Evolutionary conservation across 2,888 invertebrate genomes (phyloP), one percentile per base, ranked within the genome.

Genomic region (Cryptocheilus praepositus): DNA sequence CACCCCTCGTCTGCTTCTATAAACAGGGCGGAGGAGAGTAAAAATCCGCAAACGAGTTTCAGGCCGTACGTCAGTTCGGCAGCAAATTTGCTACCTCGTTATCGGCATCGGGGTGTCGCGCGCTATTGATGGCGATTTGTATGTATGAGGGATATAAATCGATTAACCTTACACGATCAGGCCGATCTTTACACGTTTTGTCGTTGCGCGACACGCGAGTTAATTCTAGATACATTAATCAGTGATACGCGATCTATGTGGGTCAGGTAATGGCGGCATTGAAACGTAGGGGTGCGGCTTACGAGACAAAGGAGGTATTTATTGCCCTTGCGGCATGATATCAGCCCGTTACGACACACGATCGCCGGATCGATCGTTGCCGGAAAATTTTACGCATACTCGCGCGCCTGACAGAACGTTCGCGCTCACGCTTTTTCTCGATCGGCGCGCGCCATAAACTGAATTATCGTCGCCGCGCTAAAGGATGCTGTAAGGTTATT

Each of bases 211-310:
- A 64, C 58, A 66, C 60, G 68, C 61, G 74, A 60, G 77, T 81
- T 83, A 81, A 81, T 82, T 82, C 78, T 73, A 67, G 69, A 51
- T 64, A 67, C 81, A 80, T 81, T 82, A 81, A 84, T 85, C 81
- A 76, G 72, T 68, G 80, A 82, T 79, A 76, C 61, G 36, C 36
- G 64, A 82, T 85, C 81, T 79, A 82, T 81, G 74, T 84, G 78
- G 81, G 83, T 80, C 82, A 79, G 73, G 79, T 83, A 82, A 83
- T 80, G 81, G 77, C 74, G 75, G 74, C 79, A 77, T 78, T 73
- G 79, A 76, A 75, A 76, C 68, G 69, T 72, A n/a, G 79, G 81
- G 81, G 83, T 75, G 83, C 81, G 83, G 81, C 81, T 74, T 67
- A 56, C 67, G 73, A 82, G 74, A 82, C 83, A 83, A 83, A 81